Conservation (phyloP, 2,797 vertebrate genomes). For the Chloroceryle amazona region DNA sequence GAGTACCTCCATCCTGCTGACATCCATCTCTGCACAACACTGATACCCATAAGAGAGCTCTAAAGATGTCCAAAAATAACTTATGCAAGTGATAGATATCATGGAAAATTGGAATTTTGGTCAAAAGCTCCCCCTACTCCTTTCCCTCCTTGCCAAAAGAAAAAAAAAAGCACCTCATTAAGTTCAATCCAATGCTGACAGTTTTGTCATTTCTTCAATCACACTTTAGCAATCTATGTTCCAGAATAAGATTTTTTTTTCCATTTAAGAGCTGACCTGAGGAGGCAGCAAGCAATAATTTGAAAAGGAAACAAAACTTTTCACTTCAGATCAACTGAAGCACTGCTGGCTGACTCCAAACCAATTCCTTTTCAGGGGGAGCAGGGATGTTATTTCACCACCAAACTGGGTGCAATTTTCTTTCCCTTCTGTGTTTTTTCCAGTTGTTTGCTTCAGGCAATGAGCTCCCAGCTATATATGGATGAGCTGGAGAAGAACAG, state of each 20-base stretch:
- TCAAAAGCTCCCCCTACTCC: neutral
- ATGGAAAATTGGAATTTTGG: neutral
- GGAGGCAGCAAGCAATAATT: slow-evolving; percentile 26
- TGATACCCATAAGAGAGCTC: neutral
- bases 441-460: neutral
- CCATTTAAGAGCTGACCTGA: slow-evolving; percentile 32
- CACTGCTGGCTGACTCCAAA: neutral
- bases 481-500: neutral
- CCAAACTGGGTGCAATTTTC: neutral
- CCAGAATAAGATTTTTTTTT: neutral
- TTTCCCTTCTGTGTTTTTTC: neutral
- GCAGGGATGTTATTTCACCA: neutral
- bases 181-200: neutral
- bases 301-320: slow-evolving; percentile 46
- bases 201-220: slow-evolving; percentile 43
- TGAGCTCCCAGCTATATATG: neutral
- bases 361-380: neutral
- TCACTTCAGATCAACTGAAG: neutral
- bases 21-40: neutral
- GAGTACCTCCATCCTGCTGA: neutral
- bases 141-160: neutral
- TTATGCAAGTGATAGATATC: neutral
- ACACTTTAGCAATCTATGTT: slow-evolving; percentile 9
- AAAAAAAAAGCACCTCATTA: neutral
- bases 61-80: neutral